Percentiles rank a stretch among this genome's conserved stretches.
phyloP scores from a whole-genome alignment of 2,797 vertebrate genomes.

The Steatocranus sp. region DNA sequence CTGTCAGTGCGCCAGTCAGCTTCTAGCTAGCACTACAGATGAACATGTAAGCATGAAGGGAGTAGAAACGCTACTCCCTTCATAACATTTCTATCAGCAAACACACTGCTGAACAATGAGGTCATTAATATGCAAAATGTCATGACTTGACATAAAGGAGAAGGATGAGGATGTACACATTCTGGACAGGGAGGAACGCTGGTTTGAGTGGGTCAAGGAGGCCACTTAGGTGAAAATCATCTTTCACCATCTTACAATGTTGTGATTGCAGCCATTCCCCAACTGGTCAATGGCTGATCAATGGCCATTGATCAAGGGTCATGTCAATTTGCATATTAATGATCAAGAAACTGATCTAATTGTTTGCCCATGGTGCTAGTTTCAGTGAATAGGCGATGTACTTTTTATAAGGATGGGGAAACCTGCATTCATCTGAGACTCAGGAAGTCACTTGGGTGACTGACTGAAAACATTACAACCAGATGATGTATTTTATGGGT shows the following conservation, averaged over 20 bases:
- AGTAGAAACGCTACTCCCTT: too few relatives aligned
- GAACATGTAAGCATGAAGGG: not conserved
- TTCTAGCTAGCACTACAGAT: not conserved
- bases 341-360: not conserved
- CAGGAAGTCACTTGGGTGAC: not conserved
- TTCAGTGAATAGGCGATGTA: not conserved
- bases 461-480: not conserved
- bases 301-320: not conserved
- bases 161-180: not conserved
- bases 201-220: not conserved
- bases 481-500: not conserved
- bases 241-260: not conserved
- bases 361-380: not conserved
- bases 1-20: too few relatives aligned
- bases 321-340: not conserved
- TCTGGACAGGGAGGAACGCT: not conserved
- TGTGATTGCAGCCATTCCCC: fast-evolving
- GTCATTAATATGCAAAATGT: not conserved
- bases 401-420: not conserved
- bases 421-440: not conserved
- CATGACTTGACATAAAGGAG: not conserved
- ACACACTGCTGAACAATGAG: not conserved
- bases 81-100: not conserved
- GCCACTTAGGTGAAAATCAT: not conserved
- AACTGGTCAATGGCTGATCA: not conserved